These are phyloP conservation scores for Probosciger aterrimus DNA, from an alignment of 2,113 vertebrate genomes.

Conservation along the genomic window DNA sequence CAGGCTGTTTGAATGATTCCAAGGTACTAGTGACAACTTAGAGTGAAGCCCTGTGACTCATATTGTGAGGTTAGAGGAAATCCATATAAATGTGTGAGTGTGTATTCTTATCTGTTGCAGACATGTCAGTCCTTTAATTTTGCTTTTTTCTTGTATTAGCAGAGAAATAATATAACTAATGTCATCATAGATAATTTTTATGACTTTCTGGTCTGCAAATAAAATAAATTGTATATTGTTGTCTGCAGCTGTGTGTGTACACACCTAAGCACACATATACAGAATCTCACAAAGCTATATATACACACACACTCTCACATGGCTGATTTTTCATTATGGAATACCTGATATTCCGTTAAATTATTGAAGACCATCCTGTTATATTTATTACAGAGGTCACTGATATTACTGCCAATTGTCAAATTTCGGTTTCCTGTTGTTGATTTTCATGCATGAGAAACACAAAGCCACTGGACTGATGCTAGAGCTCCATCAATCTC, in stretches of 20 bases:
- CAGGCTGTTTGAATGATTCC: neutral
- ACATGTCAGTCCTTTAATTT: neutral
- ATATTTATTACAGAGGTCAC: constrained; percentile 72
- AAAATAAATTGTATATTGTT: neutral
- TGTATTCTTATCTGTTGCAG: neutral
- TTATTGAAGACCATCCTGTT: constrained; percentile 71
- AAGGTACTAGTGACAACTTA: neutral
- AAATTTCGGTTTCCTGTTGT: constrained; percentile 73
- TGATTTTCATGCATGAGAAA: constrained; percentile 77
- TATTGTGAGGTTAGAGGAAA: neutral
- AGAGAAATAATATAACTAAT: neutral
- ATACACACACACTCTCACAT: neutral
- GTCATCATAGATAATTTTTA: neutral
- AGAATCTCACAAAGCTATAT: neutral
- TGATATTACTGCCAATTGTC: constrained; percentile 71
- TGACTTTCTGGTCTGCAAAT: neutral
- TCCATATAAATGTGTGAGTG: neutral
- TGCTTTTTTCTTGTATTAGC: neutral
- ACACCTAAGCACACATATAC: neutral
- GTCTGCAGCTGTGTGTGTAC: neutral
- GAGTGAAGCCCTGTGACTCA: neutral
- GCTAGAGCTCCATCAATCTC: constrained; percentile 73
- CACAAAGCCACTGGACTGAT: constrained; percentile 21
- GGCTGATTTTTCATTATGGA: constrained; percentile 63
- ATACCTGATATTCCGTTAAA: constrained; percentile 62